Evolutionary conservation across 1,140 invertebrate species (phyloP).

Genomic region (Drosophila biarmipes): DNA sequence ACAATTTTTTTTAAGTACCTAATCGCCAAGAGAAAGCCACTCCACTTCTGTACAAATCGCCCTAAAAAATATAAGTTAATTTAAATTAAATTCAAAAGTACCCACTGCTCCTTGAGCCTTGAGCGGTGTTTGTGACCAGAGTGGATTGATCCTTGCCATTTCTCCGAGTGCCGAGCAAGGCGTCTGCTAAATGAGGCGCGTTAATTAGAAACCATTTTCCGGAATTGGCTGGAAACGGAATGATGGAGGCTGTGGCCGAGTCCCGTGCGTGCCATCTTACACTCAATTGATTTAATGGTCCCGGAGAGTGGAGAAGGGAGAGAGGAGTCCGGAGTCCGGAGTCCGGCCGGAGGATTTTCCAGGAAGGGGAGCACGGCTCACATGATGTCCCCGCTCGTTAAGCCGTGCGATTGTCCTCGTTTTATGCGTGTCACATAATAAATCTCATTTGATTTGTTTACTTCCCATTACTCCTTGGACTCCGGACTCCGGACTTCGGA

Average conservation of each 20-base stretch:
- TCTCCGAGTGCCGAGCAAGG: constrained; percentile 27
- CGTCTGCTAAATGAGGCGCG: constrained; percentile 69
- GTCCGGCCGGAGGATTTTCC: constrained; percentile 11
- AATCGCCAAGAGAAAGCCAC: too few species aligned
- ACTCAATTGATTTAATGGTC: constrained; percentile 81
- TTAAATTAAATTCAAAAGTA: neutral
- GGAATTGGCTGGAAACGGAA: constrained; percentile 38
- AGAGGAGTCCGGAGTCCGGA: constrained; percentile 11
- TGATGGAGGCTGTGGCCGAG: constrained; percentile 13
- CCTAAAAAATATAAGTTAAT: neutral
- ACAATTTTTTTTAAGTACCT: too few species aligned
- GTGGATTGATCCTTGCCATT: constrained; percentile 31
- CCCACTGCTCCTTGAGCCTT: constrained; percentile 2
- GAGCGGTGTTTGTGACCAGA: constrained; percentile 16
- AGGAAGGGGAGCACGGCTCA: constrained; percentile 1
- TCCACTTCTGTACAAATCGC: too few species aligned
- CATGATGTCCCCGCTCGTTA: constrained; percentile 20
- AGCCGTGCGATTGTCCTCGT: constrained; percentile 55
- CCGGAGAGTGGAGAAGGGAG: constrained; percentile 14
- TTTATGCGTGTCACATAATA: constrained; percentile 83
- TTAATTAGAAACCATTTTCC: constrained; percentile 72
- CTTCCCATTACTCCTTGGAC: constrained; percentile 47
- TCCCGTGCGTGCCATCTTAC: constrained; percentile 75
- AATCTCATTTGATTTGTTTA: constrained; percentile 83
- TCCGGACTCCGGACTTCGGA: neutral